Evolutionary conservation across 2,113 vertebrate genomes (phyloP).

Genomic region (Corydoras sp.): DNA sequence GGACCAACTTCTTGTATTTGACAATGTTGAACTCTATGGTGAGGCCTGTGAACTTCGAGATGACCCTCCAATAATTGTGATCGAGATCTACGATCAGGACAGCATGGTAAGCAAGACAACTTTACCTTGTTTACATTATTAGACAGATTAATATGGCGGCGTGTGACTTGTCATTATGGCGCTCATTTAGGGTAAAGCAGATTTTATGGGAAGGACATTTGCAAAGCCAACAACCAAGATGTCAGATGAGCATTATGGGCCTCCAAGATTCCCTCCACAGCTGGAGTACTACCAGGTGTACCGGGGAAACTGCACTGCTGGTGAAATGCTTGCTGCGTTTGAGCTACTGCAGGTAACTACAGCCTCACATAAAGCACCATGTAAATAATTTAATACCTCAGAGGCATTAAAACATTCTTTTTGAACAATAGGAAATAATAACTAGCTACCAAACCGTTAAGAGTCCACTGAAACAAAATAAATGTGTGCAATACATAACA

Average conservation of each 20-base stretch:
- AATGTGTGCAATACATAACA: neutral
- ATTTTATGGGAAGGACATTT: constrained; percentile 95
- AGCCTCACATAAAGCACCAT: neutral
- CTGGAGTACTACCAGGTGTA: constrained; percentile 98
- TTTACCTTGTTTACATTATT: no score
- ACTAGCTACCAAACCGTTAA: no score
- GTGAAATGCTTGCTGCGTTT: constrained; percentile 92
- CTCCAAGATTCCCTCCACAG: constrained; percentile 85
- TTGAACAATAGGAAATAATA: neutral
- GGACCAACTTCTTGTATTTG: constrained; percentile 90
- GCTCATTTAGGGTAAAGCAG: constrained; percentile 80
- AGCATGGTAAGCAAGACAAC: constrained; percentile 71
- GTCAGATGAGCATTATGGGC: constrained; percentile 84
- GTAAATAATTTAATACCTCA: no score
- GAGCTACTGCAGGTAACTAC: constrained; percentile 85
- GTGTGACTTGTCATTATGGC: no score
- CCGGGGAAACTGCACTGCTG: constrained; percentile 82
- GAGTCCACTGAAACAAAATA: no score
- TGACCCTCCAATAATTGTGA: constrained; percentile 90
- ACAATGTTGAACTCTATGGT: constrained; percentile 86
- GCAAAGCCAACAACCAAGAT: constrained; percentile 94
- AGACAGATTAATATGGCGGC: no score
- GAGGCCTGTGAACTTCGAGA: constrained; percentile 83
- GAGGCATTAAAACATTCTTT: no score
- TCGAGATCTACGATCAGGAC: constrained; percentile 93